Base-by-base conservation (phyloP, 1,140 invertebrate genomes). In the Micrasema longulum region DNA sequence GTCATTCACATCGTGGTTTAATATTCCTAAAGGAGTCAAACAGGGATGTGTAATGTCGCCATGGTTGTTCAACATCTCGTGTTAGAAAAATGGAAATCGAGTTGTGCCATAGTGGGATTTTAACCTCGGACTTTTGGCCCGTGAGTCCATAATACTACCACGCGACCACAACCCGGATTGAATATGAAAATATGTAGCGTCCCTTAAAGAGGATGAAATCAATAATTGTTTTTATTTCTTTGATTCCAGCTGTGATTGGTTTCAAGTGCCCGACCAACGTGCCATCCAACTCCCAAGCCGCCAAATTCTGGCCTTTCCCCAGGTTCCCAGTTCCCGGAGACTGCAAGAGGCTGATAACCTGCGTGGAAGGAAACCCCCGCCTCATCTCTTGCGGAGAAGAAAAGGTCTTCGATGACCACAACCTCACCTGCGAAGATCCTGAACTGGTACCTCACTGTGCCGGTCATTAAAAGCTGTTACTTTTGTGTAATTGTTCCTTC, bases 251-350 rank as follows among this genome's bases (percentile, higher is more conserved):
- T 76, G 89, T 94, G 55, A 89, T 94, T 60, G 92, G 92, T 65
- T 94, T 94, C 86, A 93, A 92, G 77, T 94, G 93, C 76, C 95
- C 95, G 9, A 88, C 89, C 0, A 93, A 95, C 79, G 88, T 94
- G 38, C 92, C 93, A 71, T 86, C 91, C n/a, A 86, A 91, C 78
- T 89, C 91, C 41, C 86, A 91, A 72, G 89, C 93, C 18, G 92
- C 93, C 71, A 92, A 92, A 80, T 97, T 96, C 87, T 94, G 93
- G 91, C 95, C 95, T 0, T 96, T 90, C 87, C 95, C 95, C 10
- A 88, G 95, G 69, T 97, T 94, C 86, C 85, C 93, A 0, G 91
- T 95, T 12, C 91, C 92, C 14, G 92, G 92, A 22, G 93, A 95
- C 78, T 94, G 92, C 79, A 90, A 91, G 77, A 88, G 91, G 57